These are phyloP conservation scores for Chloroclysta siterata DNA, from an alignment of 2,888 invertebrate genomes.

Conservation along the genomic window DNA sequence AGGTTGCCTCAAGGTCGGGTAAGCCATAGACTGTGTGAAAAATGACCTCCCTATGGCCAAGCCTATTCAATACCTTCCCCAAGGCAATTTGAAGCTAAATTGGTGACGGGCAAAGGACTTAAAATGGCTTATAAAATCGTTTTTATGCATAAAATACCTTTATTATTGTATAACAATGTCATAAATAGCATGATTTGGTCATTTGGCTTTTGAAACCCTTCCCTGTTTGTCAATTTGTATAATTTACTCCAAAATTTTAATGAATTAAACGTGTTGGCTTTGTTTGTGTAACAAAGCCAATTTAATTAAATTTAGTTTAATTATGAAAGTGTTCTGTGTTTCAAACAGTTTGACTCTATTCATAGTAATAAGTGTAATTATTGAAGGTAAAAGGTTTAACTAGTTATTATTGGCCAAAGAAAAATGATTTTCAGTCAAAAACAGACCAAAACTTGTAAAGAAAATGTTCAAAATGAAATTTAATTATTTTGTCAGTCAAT, in stretches of 20 bases:
- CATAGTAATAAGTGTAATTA: no score
- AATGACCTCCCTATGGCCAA: constrained; percentile 28
- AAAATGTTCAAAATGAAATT: constrained; percentile 28
- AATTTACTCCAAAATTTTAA: no score
- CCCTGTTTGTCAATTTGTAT: not conserved
- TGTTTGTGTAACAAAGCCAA: not conserved
- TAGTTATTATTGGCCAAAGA: no score
- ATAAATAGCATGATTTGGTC: not conserved
- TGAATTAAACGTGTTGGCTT: not conserved
- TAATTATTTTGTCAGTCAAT: constrained; percentile 35
- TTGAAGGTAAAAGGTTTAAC: no score
- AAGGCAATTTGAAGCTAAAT: constrained; percentile 29
- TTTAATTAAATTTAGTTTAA: not conserved
- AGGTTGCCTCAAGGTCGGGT: constrained; percentile 33
- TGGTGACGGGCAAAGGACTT: constrained; percentile 20
- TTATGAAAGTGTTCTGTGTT: not conserved
- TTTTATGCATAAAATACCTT: not conserved
- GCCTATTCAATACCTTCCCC: constrained; percentile 18
- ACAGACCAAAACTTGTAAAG: constrained; percentile 1
- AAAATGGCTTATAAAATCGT: constrained; percentile 14
- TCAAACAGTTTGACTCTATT: not conserved
- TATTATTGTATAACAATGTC: not conserved
- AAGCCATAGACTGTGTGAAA: constrained; percentile 36
- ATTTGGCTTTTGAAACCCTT: not conserved
- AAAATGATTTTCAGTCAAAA: not conserved